Conservation (phyloP, 2,888 invertebrate genomes). For the Tolmerus cingulatus region DNA sequence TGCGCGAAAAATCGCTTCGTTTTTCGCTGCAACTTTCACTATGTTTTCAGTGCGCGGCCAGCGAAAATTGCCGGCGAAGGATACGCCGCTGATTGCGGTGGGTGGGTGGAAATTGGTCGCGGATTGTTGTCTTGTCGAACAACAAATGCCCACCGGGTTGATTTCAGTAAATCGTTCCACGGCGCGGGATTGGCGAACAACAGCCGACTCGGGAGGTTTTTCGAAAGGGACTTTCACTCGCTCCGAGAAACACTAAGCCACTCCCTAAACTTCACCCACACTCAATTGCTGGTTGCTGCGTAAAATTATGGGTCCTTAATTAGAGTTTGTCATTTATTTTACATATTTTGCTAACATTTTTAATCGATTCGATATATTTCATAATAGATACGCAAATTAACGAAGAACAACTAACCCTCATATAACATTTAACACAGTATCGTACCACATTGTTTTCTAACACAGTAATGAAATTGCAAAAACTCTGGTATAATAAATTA, state of each 20-base stretch:
- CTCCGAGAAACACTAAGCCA: background rate
- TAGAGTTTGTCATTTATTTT: no score
- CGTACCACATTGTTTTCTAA: no score
- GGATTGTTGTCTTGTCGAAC: background rate
- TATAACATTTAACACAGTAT: no score
- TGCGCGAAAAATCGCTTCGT: background rate
- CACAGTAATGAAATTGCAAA: no score
- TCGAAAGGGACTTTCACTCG: background rate
- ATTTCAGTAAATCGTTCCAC: background rate
- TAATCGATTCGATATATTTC: no score
- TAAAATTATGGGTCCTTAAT: no score
- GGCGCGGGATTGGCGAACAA: background rate
- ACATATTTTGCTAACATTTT: no score
- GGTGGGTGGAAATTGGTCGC: background rate
- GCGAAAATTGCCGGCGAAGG: background rate
- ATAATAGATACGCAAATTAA: no score
- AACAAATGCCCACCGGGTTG: background rate
- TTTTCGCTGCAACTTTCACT: slow-evolving; percentile 18
- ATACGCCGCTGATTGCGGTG: background rate
- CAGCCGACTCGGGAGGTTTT: background rate
- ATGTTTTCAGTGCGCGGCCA: background rate
- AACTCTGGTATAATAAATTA: no score
- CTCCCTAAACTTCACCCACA: background rate
- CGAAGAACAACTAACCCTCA: no score
- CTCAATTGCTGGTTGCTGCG: background rate